A percentile compares a stretch with the other conserved stretches of the same genome.
Conservation (phyloP, 2,888 invertebrate genomes). For the Chromoteleia sp. region DNA sequence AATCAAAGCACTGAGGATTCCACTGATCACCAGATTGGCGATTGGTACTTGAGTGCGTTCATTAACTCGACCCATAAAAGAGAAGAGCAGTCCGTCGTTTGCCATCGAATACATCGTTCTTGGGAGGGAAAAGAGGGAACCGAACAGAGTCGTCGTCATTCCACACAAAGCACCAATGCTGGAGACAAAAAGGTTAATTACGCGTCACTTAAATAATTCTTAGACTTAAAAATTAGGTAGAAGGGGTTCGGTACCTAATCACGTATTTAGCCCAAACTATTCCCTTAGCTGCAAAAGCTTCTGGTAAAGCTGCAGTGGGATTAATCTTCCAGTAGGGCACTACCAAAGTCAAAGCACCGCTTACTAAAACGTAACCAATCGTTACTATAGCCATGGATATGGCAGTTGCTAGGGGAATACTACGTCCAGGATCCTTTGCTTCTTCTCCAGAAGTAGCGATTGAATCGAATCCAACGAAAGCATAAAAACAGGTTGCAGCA, state of each 20-base stretch:
- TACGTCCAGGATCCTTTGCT: conserved; percentile 91
- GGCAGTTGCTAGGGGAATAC: conserved; percentile 93
- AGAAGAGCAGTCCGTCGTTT: conserved; percentile 93
- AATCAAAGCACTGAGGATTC: conserved; percentile 90
- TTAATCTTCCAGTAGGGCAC: conserved; percentile 91
- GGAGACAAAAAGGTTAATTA: conserved; percentile 5
- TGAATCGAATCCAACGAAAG: conserved; percentile 96
- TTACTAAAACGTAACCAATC: conserved; percentile 92
- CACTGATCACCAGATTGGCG: conserved; percentile 91
- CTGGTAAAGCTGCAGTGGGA: conserved; percentile 92
- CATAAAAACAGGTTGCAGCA: conserved; percentile 96
- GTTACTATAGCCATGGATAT: conserved; percentile 93
- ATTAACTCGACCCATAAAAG: conserved; percentile 91
- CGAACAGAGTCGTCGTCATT: conserved; percentile 95
- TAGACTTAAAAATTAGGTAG: no score
- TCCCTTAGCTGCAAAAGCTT: conserved; percentile 91
- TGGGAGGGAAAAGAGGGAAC: conserved; percentile 94
- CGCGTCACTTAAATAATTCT: no score
- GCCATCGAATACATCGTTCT: conserved; percentile 96
- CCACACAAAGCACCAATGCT: conserved; percentile 94
- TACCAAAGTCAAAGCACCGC: conserved; percentile 92
- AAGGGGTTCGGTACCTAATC: conserved; percentile 76
- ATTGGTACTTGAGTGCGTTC: conserved; percentile 93
- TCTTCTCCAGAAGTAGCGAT: conserved; percentile 96
- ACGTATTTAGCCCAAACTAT: conserved; percentile 93